Base-by-base conservation (phyloP, 2,888 invertebrate species). In the Alviniconcha strummeri region DNA sequence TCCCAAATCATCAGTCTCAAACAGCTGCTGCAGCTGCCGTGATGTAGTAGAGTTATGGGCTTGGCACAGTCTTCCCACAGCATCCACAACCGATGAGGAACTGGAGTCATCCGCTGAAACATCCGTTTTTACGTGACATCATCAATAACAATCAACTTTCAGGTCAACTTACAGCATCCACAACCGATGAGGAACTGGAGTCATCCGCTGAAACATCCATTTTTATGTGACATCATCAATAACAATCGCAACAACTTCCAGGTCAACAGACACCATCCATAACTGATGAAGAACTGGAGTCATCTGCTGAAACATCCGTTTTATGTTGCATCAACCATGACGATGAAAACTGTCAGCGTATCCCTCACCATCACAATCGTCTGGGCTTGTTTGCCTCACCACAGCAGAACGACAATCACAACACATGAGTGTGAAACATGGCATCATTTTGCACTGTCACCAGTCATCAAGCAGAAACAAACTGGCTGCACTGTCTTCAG, bases 1-100 rank as follows among this genome's bases (percentile, higher is more conserved):
- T 91, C 91, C 91, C 90, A 92, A 86, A 80, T 92, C 92, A 84
- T 92, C 91, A 6, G 90, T 90, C 84, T 92, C 90, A 78, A 92
- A 84, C 3, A 92, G 87, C 77, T 89, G 89, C 84, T 90, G 90
- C 78, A 92, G 88, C 79, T 92, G 91, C 54, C 89, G 86, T 13
- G 90, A 88, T 52, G 92, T 92, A 6, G 91, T 91, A n/a, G 88
- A 88, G 84, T 90, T 90, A 85, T 92, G 91, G 55, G 88, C 87
- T 78, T 90, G 89, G 80, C 91, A 91, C 54, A 92, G 86, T 67
- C 88, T 85, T 0, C 90, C 92, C 4, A 92, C 92, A 80, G 92
- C 90, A 84, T 92, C 92, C 13, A 92, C 92, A 52, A 92, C 88
- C 57, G 88, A 89, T 19, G 91, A 87, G 0, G 90, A 89, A 72